Percentiles rank a stretch among this genome's conserved stretches.
phyloP scores from a whole-genome alignment of 2,113 vertebrate genomes.

The Chloropsis cyanopogon region DNA sequence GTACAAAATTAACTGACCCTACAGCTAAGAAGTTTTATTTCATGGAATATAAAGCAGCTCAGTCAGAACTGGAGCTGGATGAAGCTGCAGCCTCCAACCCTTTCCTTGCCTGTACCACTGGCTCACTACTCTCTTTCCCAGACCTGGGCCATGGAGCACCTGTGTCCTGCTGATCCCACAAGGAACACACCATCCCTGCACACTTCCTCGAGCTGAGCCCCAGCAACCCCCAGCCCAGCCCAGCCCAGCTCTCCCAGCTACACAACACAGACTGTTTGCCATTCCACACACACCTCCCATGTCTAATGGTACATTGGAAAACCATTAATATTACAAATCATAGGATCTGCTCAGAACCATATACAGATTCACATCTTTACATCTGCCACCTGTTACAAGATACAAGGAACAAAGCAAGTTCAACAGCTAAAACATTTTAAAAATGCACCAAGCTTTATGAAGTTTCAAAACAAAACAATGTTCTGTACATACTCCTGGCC shows the following conservation, averaged over 20 bases:
- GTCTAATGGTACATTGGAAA: constrained; percentile 75
- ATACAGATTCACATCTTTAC: constrained; percentile 78
- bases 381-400: constrained; percentile 77
- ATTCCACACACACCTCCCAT: neutral
- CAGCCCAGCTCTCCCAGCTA: neutral
- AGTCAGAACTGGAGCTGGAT: constrained; percentile 3
- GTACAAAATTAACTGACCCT: constrained; percentile 30
- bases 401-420: constrained; percentile 73
- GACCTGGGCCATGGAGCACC: neutral
- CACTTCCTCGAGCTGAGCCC: neutral
- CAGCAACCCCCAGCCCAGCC: neutral
- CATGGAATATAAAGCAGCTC: constrained; percentile 24
- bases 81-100: neutral
- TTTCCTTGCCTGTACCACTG: neutral
- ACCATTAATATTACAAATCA: constrained; percentile 68
- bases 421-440: constrained; percentile 82
- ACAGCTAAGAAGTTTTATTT: neutral
- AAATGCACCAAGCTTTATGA: constrained; percentile 81
- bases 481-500: constrained; percentile 79
- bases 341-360: constrained; percentile 75
- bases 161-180: neutral
- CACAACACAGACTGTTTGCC: neutral
- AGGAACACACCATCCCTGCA: neutral
- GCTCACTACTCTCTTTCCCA: neutral
- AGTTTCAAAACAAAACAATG: constrained; percentile 81